A percentile compares a stretch with the other conserved stretches of the same genome.
Evolutionary conservation across 2,797 vertebrate genomes (phyloP).

Genomic region (Falco columbarius): DNA sequence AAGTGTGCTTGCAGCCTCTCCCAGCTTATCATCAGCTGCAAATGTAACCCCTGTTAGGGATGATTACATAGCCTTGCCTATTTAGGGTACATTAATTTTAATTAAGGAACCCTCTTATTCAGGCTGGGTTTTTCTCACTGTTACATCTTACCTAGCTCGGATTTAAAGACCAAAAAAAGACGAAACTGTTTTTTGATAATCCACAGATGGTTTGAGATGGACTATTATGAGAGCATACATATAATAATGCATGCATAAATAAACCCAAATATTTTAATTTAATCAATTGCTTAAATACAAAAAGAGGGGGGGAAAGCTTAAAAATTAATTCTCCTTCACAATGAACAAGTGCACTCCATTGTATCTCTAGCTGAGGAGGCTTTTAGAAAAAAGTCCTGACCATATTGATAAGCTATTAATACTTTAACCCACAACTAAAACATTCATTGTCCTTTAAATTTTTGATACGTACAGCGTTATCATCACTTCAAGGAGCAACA

Average conservation of each 20-base stretch:
- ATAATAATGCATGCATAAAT: background rate
- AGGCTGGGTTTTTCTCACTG: background rate
- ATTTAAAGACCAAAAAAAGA: background rate
- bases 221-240: background rate
- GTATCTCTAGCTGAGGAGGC: background rate
- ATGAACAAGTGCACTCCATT: background rate
- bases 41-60: background rate
- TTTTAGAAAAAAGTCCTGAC: background rate
- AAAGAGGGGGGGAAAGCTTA: rapidly evolving
- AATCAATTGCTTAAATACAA: background rate
- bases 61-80: background rate
- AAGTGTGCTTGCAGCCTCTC: background rate
- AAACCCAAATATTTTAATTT: background rate
- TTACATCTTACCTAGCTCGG: background rate
- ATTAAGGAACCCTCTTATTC: background rate
- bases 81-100: background rate
- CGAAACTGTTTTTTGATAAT: background rate
- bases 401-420: background rate
- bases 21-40: background rate
- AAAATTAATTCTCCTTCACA: background rate
- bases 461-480: background rate
- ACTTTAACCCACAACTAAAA: background rate
- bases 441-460: background rate
- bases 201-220: background rate
- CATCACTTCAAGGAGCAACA: background rate